Evolutionary conservation across 2,113 vertebrate species (phyloP), one percentile per base, ranked within the genome.

Genomic region (Channa maculata): DNA sequence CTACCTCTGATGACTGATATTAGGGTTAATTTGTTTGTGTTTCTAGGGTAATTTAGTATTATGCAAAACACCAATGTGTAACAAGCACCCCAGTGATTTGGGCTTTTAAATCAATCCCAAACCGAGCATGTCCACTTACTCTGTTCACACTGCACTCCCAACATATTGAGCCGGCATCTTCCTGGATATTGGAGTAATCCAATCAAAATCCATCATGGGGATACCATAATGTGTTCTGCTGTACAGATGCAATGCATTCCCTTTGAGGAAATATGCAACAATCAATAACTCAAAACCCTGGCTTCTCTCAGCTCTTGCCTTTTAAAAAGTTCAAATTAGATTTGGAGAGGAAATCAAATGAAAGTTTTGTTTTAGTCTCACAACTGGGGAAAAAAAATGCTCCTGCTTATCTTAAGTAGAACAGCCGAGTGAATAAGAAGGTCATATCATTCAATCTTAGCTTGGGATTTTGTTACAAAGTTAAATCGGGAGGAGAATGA

Each of bases 211-310:
- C 57, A 84, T 88, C 82, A 84, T 24, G 62, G 80, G 86, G 69
- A 90, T 82, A 64, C 61, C 69, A 91, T 92, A 84, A 90, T 84
- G 74, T 71, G 67, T 61, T 89, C 80, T 73, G 87, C 88, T 87
- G 78, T 74, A 75, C 13, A 61, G 48, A 66, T 54, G 73, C 65
- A 82, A 81, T 87, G 69, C 38, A 70, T 84, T 89, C 68, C 48
- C 75, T 78, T 85, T 36, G 64, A 84, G 80, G 61, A 81, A 70
- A 88, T 71, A 60, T 46, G 65, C 24, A 46, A 58, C 73, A 89
- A 90, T 94, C 87, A 89, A 91, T 90, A 84, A 65, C 52, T 62
- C 53, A 68, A 77, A 87, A 77, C n/a, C 53, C 51, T 38, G 13
- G 52, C 65, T 71, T 63, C 43, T 44, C 73, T 74, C 33, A 59